Percentiles rank a stretch among this genome's conserved stretches.
Evolutionary conservation across 2,888 invertebrate genomes (phyloP).

Genomic region (Athripsodes cinereus): DNA sequence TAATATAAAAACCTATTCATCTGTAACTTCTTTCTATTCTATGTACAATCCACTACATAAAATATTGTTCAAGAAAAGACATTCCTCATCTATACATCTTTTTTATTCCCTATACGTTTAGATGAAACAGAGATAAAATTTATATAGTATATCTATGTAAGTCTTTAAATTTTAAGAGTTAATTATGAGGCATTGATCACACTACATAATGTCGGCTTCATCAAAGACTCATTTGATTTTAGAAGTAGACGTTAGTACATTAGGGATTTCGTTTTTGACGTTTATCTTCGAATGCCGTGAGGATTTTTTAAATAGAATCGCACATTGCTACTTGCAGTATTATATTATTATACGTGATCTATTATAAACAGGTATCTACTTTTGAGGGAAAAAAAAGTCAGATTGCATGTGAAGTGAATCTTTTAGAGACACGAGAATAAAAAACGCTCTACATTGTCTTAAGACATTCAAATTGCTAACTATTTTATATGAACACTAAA

Average conservation of each 20-base stretch:
- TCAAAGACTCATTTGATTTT: neutral
- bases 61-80: neutral
- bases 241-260: neutral
- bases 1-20: neutral
- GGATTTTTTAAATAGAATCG: too few relatives aligned
- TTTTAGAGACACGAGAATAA: too few relatives aligned
- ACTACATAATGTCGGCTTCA: constrained; percentile 1
- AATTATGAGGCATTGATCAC: constrained; percentile 1
- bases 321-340: too few relatives aligned
- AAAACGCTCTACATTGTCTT: too few relatives aligned
- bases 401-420: too few relatives aligned
- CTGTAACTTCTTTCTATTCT: neutral
- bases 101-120: neutral
- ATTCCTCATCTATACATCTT: neutral
- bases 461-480: too few relatives aligned
- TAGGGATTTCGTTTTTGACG: neutral
- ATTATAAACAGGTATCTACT: too few relatives aligned
- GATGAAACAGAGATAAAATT: neutral
- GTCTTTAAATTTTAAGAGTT: neutral
- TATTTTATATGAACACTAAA: too few relatives aligned
- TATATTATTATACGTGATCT: too few relatives aligned
- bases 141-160: too few relatives aligned
- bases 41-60: neutral
- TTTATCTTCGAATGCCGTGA: neutral
- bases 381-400: too few relatives aligned